Base-by-base conservation (phyloP, 2,888 invertebrate species). In the Abrostola tripartita region DNA sequence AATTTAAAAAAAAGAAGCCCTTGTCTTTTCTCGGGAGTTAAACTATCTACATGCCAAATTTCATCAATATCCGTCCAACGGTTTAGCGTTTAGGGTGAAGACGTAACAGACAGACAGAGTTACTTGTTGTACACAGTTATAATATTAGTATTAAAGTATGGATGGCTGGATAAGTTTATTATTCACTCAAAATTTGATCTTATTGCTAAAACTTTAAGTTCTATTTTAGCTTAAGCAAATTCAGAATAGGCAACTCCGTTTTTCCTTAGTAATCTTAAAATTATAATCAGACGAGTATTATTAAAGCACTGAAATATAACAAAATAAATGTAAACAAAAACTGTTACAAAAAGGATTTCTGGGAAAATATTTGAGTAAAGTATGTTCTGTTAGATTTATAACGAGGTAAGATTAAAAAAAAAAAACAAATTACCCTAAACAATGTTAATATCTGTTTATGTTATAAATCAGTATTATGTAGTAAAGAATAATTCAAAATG, bases 161-260 rank as follows among this genome's bases (percentile, higher is more conserved):
- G n/a, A n/a, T n/a, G n/a, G n/a, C n/a, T 36, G 41, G 65, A 52
- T 41, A 36, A 12, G 8, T 7, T 37, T 0, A 38, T 41, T 56
- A 40, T 5, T 8, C 36, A 9, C 42, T 24, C 5, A 0, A 51
- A 65, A 47, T 42, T 71, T 35, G 11, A 53, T 49, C 38, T 66
- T 54, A 67, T 0, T 0, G 0, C 9, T 47, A 5, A 8, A 5
- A 14, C 5, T 6, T 40, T 61, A 52, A 55, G 41, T 51, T 5
- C 37, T 6, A 36, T 11, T 51, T 52, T 65, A 5, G 6, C 37
- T 50, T 58, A 44, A 44, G n/a, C 6, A 6, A n/a, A 5, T 24
- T 52, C 40, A 14, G 12, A 42, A 52, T 53, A 50, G 71, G 14
- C 37, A 56, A 37, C 11, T 38, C 38, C 14, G 44, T 71, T 56